Conservation (phyloP, 1,140 invertebrate genomes). For the Cydia strobilella region DNA sequence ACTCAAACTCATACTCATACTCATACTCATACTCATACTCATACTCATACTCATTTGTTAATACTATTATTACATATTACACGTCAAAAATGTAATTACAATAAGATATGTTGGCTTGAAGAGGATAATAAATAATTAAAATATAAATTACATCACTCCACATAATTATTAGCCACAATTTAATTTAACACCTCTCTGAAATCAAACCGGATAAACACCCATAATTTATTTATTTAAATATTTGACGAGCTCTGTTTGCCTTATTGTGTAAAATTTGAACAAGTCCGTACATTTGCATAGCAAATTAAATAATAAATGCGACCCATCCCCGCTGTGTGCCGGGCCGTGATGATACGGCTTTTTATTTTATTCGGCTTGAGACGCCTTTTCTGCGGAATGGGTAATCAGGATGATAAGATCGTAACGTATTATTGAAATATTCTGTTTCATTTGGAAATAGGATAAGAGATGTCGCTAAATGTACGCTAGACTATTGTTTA, state of each 20-base stretch:
- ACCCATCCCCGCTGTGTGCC: not conserved
- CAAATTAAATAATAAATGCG: constrained; percentile 31
- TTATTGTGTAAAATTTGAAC: constrained; percentile 27
- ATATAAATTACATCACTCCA: no score
- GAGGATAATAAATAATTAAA: no score
- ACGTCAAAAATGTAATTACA: no score
- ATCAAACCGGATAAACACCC: not conserved
- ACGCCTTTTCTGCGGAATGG: not conserved
- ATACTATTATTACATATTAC: no score
- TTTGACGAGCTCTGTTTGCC: constrained; percentile 13
- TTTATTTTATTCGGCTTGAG: constrained; percentile 9
- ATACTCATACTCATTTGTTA: no score
- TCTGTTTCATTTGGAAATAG: not conserved
- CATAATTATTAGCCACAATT: not conserved
- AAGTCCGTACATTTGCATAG: constrained; percentile 23
- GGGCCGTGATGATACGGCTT: not conserved
- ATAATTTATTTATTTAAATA: constrained; percentile 31
- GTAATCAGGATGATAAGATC: not conserved
- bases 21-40: no score
- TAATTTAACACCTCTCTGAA: not conserved
- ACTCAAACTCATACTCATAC: no score
- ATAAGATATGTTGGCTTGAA: no score
- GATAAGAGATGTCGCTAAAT: not conserved
- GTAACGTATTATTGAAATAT: not conserved
- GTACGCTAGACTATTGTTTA: no score